These are phyloP conservation scores for Sternotherus odoratus DNA, from an alignment of 2,797 vertebrate species.

Conservation along the genomic window DNA sequence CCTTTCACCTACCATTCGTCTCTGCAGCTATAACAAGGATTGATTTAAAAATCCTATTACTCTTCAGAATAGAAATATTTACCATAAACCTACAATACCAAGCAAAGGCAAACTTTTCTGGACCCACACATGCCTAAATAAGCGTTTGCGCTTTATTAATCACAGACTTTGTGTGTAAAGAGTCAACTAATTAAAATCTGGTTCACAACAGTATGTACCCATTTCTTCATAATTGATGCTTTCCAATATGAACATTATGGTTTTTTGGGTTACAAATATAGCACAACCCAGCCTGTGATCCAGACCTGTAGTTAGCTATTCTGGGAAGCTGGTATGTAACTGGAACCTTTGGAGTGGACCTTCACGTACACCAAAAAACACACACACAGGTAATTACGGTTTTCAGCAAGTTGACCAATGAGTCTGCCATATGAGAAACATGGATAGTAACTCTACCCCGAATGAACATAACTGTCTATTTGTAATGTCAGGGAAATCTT, in stretches of 20 bases:
- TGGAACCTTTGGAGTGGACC: not conserved
- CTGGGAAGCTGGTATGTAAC: conserved; percentile 38
- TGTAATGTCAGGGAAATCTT: not conserved
- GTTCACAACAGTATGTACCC: not conserved
- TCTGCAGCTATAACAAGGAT: not conserved
- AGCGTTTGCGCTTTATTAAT: conserved; percentile 24
- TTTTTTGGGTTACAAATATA: conserved; percentile 34
- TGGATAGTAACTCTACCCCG: not conserved
- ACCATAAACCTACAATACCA: not conserved
- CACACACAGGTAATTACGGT: not conserved
- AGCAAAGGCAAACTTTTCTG: not conserved
- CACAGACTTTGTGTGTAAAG: conserved; percentile 20
- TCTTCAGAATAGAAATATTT: not conserved
- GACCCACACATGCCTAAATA: not conserved
- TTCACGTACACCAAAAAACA: not conserved
- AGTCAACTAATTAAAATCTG: not conserved
- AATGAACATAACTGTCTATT: not conserved
- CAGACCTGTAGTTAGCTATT: conserved; percentile 54
- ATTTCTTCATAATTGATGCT: conserved; percentile 28
- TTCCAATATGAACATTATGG: not conserved
- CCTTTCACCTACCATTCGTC: not conserved
- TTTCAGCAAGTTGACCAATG: conserved; percentile 14
- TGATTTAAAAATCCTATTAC: not conserved
- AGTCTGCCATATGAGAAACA: not conserved
- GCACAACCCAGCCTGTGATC: conserved; percentile 3